These are phyloP conservation scores for Cataglyphis cursor DNA, from an alignment of 2,888 invertebrate species.

Conservation along the genomic window DNA sequence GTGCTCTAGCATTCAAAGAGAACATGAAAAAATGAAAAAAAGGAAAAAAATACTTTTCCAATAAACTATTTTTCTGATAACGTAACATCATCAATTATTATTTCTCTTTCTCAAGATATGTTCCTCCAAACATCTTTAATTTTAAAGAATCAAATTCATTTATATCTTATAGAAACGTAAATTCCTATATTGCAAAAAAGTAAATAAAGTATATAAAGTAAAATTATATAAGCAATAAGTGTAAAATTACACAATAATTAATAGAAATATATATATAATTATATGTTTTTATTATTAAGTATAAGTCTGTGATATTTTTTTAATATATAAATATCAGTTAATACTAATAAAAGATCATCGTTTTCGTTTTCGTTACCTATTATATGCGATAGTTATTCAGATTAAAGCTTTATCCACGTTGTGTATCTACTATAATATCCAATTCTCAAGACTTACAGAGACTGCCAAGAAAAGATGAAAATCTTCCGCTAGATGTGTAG, in stretches of 20 bases:
- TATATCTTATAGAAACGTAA: not conserved
- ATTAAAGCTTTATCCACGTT: conserved; percentile 18
- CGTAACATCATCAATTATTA: not conserved
- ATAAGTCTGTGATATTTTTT: too few species aligned
- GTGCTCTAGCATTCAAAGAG: not conserved
- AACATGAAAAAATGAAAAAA: not conserved
- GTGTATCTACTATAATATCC: not conserved
- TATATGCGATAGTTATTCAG: not conserved
- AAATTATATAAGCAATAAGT: too few species aligned
- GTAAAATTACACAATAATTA: too few species aligned
- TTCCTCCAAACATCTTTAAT: not conserved
- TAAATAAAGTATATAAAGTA: not conserved
- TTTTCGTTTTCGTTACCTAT: not conserved
- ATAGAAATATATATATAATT: too few species aligned
- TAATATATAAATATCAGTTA: too few species aligned
- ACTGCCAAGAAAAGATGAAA: not conserved
- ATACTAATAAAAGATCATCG: not conserved
- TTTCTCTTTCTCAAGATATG: not conserved
- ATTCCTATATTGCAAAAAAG: not conserved
- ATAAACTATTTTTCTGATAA: not conserved
- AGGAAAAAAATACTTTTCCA: not conserved
- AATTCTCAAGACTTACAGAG: not conserved
- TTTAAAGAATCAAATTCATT: not conserved
- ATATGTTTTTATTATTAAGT: too few species aligned
- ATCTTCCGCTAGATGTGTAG: not conserved